Base-by-base conservation (phyloP, 2,888 invertebrate species). In the Chymomyza fuscimana region DNA sequence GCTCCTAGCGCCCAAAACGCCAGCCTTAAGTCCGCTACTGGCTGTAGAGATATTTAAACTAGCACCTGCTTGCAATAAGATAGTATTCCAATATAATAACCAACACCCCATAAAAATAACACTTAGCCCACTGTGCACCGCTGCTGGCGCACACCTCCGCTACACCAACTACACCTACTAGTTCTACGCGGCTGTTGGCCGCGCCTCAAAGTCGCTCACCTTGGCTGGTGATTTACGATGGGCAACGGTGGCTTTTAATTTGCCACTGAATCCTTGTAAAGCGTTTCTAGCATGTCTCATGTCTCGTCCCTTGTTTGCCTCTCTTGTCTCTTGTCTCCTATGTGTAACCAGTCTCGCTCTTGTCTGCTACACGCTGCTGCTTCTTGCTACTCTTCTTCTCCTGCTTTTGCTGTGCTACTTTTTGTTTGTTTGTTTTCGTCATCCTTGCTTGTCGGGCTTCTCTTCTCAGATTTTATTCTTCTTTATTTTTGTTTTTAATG, bases 181-280 rank as follows among this genome's bases (percentile, higher is more conserved):
- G 10, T 15, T 32, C 25, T 9, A 0, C 25, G 56, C 56, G 16
- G 22, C 19, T 25, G 22, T 56, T 56, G 56, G 56, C 56, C 19
- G 40, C 40, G 40, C 40, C 40, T 56, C 40, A 46, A 46, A 46
- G 40, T 63, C 51, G 50, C 25, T 73, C 69, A 73, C 82, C 78
- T 70, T 80, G 78, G 46, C 73, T 74, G 77, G 77, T 89, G 89
- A 89, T 89, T 90, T 89, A 89, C 81, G 80, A 74, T 73, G 80
- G 78, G 65, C 78, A 77, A 79, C 79, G 78, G 80, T 77, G 81
- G 82, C 78, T 89, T 86, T 89, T 86, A 86, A 86, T 88, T 88
- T 89, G 80, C 86, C 74, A 72, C 74, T 70, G 73, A 80, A 84
- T 82, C 81, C 79, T 76, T 81, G 79, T 74, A 77, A 81, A 80